Evolutionary conservation across 2,888 invertebrate species (phyloP).

Genomic region (Tubiluchus corallicola): DNA sequence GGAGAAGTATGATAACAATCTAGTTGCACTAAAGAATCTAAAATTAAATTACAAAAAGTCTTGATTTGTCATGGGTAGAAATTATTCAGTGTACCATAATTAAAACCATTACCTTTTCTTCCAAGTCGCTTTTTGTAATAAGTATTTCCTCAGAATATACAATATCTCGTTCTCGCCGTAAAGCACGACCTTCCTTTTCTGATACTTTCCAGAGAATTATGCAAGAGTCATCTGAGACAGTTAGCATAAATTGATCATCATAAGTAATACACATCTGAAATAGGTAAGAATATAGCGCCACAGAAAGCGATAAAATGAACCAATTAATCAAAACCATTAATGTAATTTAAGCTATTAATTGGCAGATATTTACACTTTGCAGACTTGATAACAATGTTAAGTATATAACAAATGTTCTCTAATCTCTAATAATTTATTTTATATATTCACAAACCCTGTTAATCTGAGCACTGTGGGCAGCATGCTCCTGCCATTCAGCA

Average conservation of each 20-base stretch:
- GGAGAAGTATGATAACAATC: slow-evolving; percentile 5
- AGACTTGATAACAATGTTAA: no score
- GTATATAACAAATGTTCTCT: no score
- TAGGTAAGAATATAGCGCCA: no score
- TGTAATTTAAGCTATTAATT: no score
- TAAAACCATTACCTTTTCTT: slow-evolving; percentile 55
- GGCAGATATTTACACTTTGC: no score
- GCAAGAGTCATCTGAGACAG: slow-evolving; percentile 54
- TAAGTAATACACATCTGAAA: slow-evolving; percentile 45
- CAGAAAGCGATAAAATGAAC: no score
- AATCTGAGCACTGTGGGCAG: slow-evolving; percentile 36
- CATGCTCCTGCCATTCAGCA: slow-evolving; percentile 35
- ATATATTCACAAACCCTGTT: slow-evolving; percentile 34
- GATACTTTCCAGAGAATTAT: slow-evolving; percentile 66
- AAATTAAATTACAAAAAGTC: no score
- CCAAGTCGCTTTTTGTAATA: slow-evolving; percentile 50
- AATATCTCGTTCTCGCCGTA: slow-evolving; percentile 50
- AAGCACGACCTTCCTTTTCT: slow-evolving; percentile 35
- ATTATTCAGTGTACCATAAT: no score
- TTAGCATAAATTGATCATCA: slow-evolving; percentile 50
- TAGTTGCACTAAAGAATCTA: no score
- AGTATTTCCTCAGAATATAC: slow-evolving; percentile 59
- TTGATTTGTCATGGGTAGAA: no score
- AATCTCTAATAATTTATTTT: no score
- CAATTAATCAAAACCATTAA: no score